Evolutionary conservation across 2,113 vertebrate genomes (phyloP), one percentile per base, ranked within the genome.

Genomic region (Aphelocoma coerulescens): DNA sequence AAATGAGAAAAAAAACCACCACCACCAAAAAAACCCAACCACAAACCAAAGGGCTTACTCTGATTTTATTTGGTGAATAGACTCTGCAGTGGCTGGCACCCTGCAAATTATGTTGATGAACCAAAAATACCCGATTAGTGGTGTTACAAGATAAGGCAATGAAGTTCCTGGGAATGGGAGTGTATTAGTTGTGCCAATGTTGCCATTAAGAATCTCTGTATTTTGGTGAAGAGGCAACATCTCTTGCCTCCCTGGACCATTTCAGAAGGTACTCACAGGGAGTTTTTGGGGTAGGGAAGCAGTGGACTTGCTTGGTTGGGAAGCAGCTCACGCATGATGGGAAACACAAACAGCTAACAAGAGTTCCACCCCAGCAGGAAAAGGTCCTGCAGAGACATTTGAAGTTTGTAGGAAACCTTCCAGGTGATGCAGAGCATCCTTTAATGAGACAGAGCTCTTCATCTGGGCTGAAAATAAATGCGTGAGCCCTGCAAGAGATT

Each of bases 261-360:
- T 71, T 49, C 51, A 72, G 52, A 67, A 82, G 32, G 11, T 33
- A 3, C 19, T 54, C 4, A 3, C 7, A 20, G 32, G 41, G 30
- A 57, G 7, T 21, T 78, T 35, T 13, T 9, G n/a, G 51, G 35
- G 7, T 61, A 30, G 59, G 30, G 30, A 39, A 68, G 43, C 10
- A 73, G 12, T 11, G 30, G 59, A 15, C 6, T 17, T 4, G 4
- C 33, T 51, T 4, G 1, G 7, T 37, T 22, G 26, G 11, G 26
- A 59, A 58, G 30, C 3, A 63, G 3, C 20, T 77, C 1, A 2
- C 8, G 37, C 7, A 0, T 28, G 3, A 18, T 69, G 27, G n/a
- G 28, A 44, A 77, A 52, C 19, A 17, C 15, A 35, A 9, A 27
- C 6, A 57, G 8, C 19, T 73, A 14, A 63, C 61, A 27, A 74